Base-by-base conservation (phyloP, 2,888 invertebrate species). In the Conchocele bisecta region DNA sequence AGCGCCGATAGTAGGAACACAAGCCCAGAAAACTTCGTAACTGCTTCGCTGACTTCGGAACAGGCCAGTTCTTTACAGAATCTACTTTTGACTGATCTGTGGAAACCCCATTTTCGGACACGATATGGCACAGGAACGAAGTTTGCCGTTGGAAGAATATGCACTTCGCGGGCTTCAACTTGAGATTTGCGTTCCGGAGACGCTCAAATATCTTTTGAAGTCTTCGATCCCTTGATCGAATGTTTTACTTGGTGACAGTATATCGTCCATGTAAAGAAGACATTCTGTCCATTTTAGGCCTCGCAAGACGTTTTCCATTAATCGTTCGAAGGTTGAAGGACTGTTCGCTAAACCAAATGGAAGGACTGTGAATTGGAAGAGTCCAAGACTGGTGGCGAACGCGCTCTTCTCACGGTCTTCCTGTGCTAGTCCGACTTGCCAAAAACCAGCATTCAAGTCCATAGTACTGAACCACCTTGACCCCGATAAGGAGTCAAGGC, bases 301-400 rank as follows among this genome's bases (percentile, higher is more conserved):
- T 58, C 65, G n/a, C 9, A 81, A 33, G n/a, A 77, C 50, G 28
- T 60, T 24, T 17, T 76, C 70, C 79, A 82, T 81, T 2, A 81
- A 35, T 41, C 82, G 29, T 46, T 81, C 63, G 42, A 81, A 83
- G 15, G 82, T 81, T 13, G 72, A 64, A 24, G 82, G 81, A 17
- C 75, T 72, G 17, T 54, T 64, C 1, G 41, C 53, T 3, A 60
- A 46, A 6, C 60, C 88, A 75, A 89, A 88, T 1, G 83, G 83
- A 75, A 86, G 79, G 2, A 77, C 71, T 11, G 59, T 73, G 41
- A 83, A 89, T 60, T 88, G 73, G 46, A 72, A 87, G 11, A 82
- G 51, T 1, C 83, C 82, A 7, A 59, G 29, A 20, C 33, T 44
- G 3, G 75, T 79, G 7, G 61, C 58, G 48, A 87, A 83, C 1